A percentile compares a stretch with the other conserved stretches of the same genome.
phyloP scores from a whole-genome alignment of 2,797 vertebrate species.

The Sciurus carolinensis region DNA sequence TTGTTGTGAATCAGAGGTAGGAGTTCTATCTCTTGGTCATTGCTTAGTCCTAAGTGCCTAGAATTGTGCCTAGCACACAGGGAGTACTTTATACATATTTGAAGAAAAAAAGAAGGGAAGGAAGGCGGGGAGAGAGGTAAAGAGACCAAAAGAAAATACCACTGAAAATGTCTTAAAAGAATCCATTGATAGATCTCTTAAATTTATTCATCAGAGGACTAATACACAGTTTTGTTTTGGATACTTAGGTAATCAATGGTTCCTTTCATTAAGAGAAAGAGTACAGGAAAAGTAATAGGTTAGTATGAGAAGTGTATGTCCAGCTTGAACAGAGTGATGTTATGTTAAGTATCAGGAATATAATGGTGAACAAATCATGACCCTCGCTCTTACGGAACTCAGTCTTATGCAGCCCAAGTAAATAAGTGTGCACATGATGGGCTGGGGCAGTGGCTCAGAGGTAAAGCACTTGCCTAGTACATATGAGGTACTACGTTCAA shows the following conservation, averaged over 20 bases:
- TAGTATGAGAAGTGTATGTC: neutral
- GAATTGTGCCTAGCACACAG: neutral
- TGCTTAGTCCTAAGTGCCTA: neutral
- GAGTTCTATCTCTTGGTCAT: neutral
- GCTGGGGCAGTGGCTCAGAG: too few relatives aligned
- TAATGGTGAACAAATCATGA: neutral
- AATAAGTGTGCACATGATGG: neutral
- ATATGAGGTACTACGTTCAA: too few relatives aligned
- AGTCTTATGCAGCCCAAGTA: neutral
- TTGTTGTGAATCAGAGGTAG: too few relatives aligned
- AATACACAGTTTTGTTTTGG: neutral
- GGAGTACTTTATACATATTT: neutral
- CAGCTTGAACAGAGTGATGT: neutral
- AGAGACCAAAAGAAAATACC: too few relatives aligned
- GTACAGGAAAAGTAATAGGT: neutral
- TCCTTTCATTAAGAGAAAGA: neutral
- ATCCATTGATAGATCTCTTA: neutral
- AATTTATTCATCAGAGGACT: neutral
- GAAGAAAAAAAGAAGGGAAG: neutral
- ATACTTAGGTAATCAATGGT: neutral
- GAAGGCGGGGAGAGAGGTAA: neutral
- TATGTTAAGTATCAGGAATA: neutral
- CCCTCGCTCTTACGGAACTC: neutral
- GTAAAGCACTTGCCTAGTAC: too few relatives aligned
- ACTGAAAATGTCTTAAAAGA: neutral